Evolutionary conservation across 2,113 vertebrate genomes (phyloP).

Genomic region (Amblyopsis rosae): DNA sequence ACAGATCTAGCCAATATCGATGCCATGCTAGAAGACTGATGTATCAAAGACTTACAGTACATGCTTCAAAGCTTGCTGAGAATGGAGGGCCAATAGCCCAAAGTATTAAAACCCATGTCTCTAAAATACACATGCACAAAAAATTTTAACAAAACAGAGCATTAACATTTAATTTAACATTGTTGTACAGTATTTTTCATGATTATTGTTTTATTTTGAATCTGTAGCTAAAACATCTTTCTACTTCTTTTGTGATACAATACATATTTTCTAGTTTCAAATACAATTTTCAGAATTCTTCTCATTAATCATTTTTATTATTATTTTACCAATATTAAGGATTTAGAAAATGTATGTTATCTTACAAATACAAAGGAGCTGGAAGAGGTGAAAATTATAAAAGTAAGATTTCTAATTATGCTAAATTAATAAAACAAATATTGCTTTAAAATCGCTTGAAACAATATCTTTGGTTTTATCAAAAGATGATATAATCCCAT

Average conservation of each 20-base stretch:
- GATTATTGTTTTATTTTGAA: too few species aligned
- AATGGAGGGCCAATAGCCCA: conserved; percentile 76
- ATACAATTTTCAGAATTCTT: too few species aligned
- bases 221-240: too few species aligned
- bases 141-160: too few species aligned
- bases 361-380: too few species aligned
- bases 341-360: too few species aligned
- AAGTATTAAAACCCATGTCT: conserved; percentile 77
- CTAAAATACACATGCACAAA: conserved; percentile 37
- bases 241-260: too few species aligned
- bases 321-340: too few species aligned
- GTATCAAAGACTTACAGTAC: conserved; percentile 77
- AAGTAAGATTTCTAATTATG: conserved; percentile 64
- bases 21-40: conserved; percentile 77
- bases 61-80: conserved; percentile 83
- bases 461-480: conserved; percentile 61
- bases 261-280: too few species aligned
- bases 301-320: too few species aligned
- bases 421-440: conserved; percentile 46
- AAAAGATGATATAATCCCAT: conserved; percentile 54
- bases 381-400: not conserved
- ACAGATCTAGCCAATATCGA: conserved; percentile 77
- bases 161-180: too few species aligned
- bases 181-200: too few species aligned
- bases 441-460: conserved; percentile 42